phyloP scores from a whole-genome alignment of 2,888 invertebrate genomes.

The Calliopum simillimum region DNA sequence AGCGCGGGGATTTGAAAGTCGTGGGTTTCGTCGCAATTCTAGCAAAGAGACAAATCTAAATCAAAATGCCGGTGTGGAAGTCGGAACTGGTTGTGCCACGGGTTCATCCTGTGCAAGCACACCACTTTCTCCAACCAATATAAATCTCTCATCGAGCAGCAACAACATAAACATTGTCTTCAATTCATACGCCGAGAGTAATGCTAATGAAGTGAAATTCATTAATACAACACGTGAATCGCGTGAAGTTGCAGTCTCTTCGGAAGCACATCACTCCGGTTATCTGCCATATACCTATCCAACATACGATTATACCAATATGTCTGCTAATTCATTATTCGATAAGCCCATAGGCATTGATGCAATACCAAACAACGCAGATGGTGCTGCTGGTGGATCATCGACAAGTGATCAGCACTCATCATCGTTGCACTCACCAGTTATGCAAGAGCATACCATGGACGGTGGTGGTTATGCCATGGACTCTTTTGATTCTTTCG shows the following conservation, averaged over 20 bases:
- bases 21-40: constrained; percentile 52
- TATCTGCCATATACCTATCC: constrained; percentile 64
- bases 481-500: constrained; percentile 60
- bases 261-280: constrained; percentile 62
- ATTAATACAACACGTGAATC: constrained; percentile 59
- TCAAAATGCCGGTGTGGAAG: constrained; percentile 53
- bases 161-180: constrained; percentile 67
- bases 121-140: constrained; percentile 62
- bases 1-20: constrained; percentile 51
- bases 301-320: constrained; percentile 65
- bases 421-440: constrained; percentile 56
- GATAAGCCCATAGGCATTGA: constrained; percentile 64
- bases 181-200: constrained; percentile 50
- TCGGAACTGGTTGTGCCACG: constrained; percentile 38
- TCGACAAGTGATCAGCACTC: constrained; percentile 55
- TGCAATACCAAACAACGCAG: constrained; percentile 52
- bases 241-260: constrained; percentile 53
- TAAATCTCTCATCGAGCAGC: constrained; percentile 64
- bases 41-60: constrained; percentile 66
- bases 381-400: constrained; percentile 33
- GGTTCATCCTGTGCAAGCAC: constrained; percentile 46
- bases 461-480: constrained; percentile 33
- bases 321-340: constrained; percentile 66
- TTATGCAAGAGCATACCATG: constrained; percentile 35
- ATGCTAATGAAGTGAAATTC: constrained; percentile 66